These are phyloP conservation scores for Trogon surrucura DNA, from an alignment of 2,113 vertebrate genomes.

Conservation along the genomic window DNA sequence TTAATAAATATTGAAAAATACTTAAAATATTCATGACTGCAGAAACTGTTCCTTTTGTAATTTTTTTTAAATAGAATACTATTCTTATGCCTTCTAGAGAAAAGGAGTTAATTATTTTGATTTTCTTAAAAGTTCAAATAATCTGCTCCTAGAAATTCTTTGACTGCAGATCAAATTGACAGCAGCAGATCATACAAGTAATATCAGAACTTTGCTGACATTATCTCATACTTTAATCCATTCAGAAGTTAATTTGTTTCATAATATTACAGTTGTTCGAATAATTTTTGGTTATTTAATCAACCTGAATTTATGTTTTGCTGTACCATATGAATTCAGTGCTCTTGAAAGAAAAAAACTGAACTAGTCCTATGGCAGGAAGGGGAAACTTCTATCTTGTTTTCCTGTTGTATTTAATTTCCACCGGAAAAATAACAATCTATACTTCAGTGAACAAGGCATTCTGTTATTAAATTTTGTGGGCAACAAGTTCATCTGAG, in stretches of 20 bases:
- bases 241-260: slow-evolving; percentile 16
- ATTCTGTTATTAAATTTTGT: slow-evolving; percentile 53
- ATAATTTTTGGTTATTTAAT: slow-evolving; percentile 35
- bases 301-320: slow-evolving; percentile 19
- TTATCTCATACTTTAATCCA: neutral
- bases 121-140: neutral
- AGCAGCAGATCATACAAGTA: neutral
- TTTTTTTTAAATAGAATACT: neutral
- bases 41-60: neutral
- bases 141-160: neutral
- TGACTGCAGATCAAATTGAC: neutral
- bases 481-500: slow-evolving; percentile 47
- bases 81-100: neutral
- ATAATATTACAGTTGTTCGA: slow-evolving; percentile 46
- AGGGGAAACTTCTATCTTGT: neutral
- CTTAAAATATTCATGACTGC: neutral
- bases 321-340: neutral
- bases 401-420: slow-evolving; percentile 38
- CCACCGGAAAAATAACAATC: slow-evolving; percentile 9
- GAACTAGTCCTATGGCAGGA: neutral
- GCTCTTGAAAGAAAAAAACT: slow-evolving; percentile 16
- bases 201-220: neutral
- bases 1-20: neutral
- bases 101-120: neutral
- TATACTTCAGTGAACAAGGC: slow-evolving; percentile 15